Percentiles rank a stretch among this genome's conserved stretches.
Evolutionary conservation across 2,888 invertebrate species (phyloP).

Genomic region (Andrena chrysosceles): DNA sequence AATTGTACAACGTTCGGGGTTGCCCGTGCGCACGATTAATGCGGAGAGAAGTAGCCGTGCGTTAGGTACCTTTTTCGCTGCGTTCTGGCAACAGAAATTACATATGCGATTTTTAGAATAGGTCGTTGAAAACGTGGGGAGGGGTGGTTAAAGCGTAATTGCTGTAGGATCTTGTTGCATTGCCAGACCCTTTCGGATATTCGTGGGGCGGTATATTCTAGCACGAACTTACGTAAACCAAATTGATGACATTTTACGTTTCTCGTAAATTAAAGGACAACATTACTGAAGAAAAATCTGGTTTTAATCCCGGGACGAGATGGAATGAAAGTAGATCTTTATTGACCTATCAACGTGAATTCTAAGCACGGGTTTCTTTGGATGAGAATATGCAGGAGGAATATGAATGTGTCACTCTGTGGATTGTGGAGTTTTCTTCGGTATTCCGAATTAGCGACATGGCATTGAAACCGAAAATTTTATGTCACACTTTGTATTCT

Average conservation of each 20-base stretch:
- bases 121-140: not conserved
- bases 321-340: constrained; percentile 63
- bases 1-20: constrained; percentile 1
- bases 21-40: not conserved
- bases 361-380: constrained; percentile 4
- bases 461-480: too few relatives aligned
- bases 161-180: not conserved
- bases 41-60: not conserved
- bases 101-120: too few relatives aligned
- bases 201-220: not conserved
- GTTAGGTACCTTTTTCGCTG: too few relatives aligned
- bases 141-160: not conserved
- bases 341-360: constrained; percentile 17
- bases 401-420: not conserved
- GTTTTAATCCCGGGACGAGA: constrained; percentile 48
- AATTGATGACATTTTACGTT: constrained; percentile 39
- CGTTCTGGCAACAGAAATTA: too few relatives aligned
- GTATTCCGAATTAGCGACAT: too few relatives aligned
- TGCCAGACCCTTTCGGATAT: not conserved
- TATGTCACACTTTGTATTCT: too few relatives aligned
- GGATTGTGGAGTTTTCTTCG: not conserved
- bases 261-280: constrained; percentile 53
- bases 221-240: constrained; percentile 30
- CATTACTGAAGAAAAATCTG: constrained; percentile 42
- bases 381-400: not conserved